phyloP scores from a whole-genome alignment of 2,113 vertebrate genomes.

The Pagrus major region DNA sequence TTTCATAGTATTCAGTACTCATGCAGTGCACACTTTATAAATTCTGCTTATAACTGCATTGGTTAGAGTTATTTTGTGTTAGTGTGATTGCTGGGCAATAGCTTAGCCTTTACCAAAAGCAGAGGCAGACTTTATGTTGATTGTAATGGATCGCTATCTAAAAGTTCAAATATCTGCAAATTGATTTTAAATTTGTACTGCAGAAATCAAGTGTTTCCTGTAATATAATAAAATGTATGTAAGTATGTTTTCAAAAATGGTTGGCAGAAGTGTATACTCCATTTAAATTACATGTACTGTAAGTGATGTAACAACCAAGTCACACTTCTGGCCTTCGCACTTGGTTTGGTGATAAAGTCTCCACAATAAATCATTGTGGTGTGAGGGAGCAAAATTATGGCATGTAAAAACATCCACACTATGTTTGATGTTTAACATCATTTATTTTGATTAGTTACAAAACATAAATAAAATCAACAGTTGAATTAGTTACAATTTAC shows the following conservation, averaged over 20 bases:
- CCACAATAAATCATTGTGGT: neutral
- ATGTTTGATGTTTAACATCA: conserved; percentile 79
- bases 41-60: neutral
- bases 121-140: neutral
- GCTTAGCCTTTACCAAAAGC: neutral
- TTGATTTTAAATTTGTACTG: neutral
- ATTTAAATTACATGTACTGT: neutral
- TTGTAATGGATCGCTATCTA: neutral
- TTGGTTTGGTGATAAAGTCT: neutral
- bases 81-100: neutral
- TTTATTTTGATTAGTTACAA: conserved; percentile 89
- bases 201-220: neutral
- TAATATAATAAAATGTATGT: neutral
- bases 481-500: conserved; percentile 85
- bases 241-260: neutral
- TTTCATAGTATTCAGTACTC: neutral
- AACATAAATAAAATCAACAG: conserved; percentile 87
- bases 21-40: neutral
- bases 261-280: neutral
- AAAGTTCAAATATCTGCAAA: neutral
- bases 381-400: neutral
- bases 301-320: neutral
- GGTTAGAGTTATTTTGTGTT: neutral
- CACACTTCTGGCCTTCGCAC: neutral
- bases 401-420: neutral